Evolutionary conservation across 2,888 invertebrate genomes (phyloP), one percentile per base, ranked within the genome.

Genomic region (Lycaena phlaeas): DNA sequence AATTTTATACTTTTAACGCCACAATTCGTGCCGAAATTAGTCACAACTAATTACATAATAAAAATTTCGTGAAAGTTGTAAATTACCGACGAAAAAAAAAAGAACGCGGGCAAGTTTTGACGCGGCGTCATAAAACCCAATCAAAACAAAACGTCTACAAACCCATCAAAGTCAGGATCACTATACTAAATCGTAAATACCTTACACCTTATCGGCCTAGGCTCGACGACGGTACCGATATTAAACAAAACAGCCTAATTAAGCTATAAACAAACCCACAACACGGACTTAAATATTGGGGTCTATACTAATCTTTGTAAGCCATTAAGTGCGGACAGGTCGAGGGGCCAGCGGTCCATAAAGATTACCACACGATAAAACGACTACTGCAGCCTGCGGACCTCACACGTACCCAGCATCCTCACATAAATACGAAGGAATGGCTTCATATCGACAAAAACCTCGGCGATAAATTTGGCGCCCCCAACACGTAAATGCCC

Each of bases 381-480:
- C 59, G 69, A 78, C 84, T 81, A 79, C 82, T 67, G 78, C 64
- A 61, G 65, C 68, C 61, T 55, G 44, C 50, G 64, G 82, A 84
- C 84, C 84, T 76, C 84, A 82, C 84, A 78, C 81, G 68, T 64
- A 54, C 67, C 62, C 53, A 51, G 57, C 59, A 64, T 64, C 70
- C 70, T 63, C 61, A 70, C 75, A 82, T 81, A 78, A 79, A 82
- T 78, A 77, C 75, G 54, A 61, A 61, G 59, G 68, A 72, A 78
- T 73, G 72, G 72, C 74, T 76, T 77, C 71, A 81, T 79, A 79
- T 75, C 73, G 63, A 81, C 72, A 77, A 81, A 81, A 81, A 82
- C 78, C 71, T 69, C 74, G 69, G 77, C 81, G 82, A 79, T 81
- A 81, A 77, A 81, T 82, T 82, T 84, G 81, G 82, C 84, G 82